These are phyloP conservation scores for Ariolimax columbianus DNA, from an alignment of 2,888 invertebrate genomes.

Conservation along the genomic window DNA sequence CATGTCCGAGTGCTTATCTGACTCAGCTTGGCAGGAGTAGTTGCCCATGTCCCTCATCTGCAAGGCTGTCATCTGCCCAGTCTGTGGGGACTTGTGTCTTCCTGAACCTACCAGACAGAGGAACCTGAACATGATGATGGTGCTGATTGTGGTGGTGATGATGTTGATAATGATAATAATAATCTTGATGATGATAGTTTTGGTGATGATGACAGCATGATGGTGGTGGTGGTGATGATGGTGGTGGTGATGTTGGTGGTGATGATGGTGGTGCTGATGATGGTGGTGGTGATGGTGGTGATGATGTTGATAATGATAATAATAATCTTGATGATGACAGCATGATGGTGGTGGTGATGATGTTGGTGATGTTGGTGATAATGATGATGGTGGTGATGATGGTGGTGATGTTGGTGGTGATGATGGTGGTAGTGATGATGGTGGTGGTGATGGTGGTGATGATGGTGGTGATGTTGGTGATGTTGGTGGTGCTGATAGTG, in stretches of 20 bases:
- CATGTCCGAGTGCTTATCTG: conserved; percentile 40
- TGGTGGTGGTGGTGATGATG: too few relatives aligned
- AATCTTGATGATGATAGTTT: neutral
- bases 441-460: too few relatives aligned
- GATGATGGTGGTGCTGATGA: neutral
- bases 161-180: neutral
- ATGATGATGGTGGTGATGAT: too few relatives aligned
- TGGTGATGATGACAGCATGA: neutral
- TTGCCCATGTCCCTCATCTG: conserved; percentile 67
- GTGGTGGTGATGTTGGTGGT: neutral
- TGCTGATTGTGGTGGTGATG: neutral
- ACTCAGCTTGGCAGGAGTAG: conserved; percentile 65
- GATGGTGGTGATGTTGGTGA: too few relatives aligned
- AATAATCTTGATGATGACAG: too few relatives aligned
- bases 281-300: too few relatives aligned
- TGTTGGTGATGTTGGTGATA: too few relatives aligned
- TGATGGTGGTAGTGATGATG: too few relatives aligned
- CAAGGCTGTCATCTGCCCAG: conserved; percentile 54
- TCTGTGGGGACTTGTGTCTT: conserved; percentile 34
- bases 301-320: neutral
- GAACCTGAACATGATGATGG: neutral
- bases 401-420: too few relatives aligned
- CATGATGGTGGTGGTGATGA: too few relatives aligned
- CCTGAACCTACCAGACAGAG: conserved; percentile 42
- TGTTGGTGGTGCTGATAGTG: too few relatives aligned